Percentiles rank a stretch among this genome's conserved stretches.
Evolutionary conservation across 2,888 invertebrate species (phyloP).

Genomic region (Dryobotodes eremita): DNA sequence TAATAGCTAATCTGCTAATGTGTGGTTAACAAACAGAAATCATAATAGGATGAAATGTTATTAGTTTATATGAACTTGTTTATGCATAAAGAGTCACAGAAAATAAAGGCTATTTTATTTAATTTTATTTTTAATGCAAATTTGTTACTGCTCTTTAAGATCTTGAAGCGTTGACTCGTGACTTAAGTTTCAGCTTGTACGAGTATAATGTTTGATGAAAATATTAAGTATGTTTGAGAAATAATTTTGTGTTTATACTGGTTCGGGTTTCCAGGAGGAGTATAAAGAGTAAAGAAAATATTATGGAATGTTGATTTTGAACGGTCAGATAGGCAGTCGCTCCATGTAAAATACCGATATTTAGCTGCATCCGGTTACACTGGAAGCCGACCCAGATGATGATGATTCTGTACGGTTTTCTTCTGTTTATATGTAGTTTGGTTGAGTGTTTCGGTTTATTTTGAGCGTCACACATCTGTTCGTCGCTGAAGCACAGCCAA

Average conservation of each 20-base stretch:
- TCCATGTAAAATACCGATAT: too few relatives aligned
- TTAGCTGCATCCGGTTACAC: too few relatives aligned
- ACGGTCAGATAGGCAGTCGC: too few relatives aligned
- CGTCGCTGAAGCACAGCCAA: too few relatives aligned
- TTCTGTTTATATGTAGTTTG: neutral
- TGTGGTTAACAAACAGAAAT: too few relatives aligned
- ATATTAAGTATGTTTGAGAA: neutral
- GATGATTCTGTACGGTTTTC: neutral
- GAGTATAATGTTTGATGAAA: constrained; percentile 24
- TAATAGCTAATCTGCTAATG: too few relatives aligned
- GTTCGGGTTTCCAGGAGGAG: neutral
- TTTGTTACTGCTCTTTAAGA: constrained; percentile 35
- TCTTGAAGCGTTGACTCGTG: constrained; percentile 1
- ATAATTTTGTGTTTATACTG: neutral
- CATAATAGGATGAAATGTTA: too few relatives aligned
- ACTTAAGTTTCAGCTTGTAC: constrained; percentile 10
- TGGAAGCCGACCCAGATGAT: too few relatives aligned
- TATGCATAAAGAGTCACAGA: too few relatives aligned
- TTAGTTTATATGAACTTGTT: too few relatives aligned
- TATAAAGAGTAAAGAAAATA: neutral
- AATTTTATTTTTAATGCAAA: constrained; percentile 22
- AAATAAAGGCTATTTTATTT: too few relatives aligned
- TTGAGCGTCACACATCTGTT: too few relatives aligned
- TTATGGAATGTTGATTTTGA: neutral
- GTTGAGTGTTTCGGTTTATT: neutral